Evolutionary conservation across 2,113 vertebrate species (phyloP).

Genomic region (Stictonetta naevosa): DNA sequence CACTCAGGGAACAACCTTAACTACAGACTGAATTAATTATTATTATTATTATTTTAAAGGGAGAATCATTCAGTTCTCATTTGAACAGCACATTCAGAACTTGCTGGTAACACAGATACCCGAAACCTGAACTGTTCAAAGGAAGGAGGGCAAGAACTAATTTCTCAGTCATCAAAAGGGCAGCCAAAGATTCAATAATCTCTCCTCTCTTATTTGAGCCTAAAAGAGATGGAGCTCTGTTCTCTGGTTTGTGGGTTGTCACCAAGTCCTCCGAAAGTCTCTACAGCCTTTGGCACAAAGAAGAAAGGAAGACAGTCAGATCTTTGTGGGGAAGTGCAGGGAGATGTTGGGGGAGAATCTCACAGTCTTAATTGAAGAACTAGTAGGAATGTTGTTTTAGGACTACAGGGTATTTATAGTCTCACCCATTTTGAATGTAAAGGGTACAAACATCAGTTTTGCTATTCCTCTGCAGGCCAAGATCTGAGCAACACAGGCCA

Average conservation of each 20-base stretch:
- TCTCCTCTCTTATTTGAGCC: background rate
- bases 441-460: background rate
- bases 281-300: background rate
- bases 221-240: conserved; percentile 5
- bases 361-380: background rate
- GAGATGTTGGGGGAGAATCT: background rate
- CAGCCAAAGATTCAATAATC: background rate
- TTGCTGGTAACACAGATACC: background rate
- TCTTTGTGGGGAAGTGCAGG: background rate
- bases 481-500: conserved; percentile 31
- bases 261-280: background rate
- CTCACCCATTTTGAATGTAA: conserved; percentile 6
- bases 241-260: background rate
- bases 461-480: conserved; percentile 20
- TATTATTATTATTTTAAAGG: too few relatives aligned
- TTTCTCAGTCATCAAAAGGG: background rate
- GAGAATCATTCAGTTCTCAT: background rate
- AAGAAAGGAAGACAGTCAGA: background rate
- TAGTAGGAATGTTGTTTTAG: conserved; percentile 15
- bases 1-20: background rate
- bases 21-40: background rate
- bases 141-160: background rate
- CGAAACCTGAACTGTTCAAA: background rate
- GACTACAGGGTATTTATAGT: conserved; percentile 28
- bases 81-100: background rate